Base-by-base conservation (phyloP, 2,888 invertebrate genomes). In the Leucoma salicis region DNA sequence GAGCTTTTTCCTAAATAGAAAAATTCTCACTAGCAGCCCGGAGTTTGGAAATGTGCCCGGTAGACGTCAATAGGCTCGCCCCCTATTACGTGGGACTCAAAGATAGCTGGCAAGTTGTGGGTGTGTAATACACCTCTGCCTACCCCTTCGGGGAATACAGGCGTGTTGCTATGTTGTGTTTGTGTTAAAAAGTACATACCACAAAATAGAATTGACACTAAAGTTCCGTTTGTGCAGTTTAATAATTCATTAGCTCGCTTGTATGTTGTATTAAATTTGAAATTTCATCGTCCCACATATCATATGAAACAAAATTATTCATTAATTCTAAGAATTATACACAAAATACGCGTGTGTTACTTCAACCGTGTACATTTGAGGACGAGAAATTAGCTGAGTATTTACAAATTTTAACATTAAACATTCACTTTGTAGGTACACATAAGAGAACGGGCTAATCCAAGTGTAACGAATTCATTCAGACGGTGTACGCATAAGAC, bases 401-500 rank as follows among this genome's bases (percentile, higher is more conserved):
- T 66, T 66, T 62, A 59, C 56, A 57, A 61, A 58, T 50, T 65
- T 57, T 54, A 61, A 55, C 62, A 60, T 49, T 48, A 63, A 49
- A 53, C 42, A 57, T 57, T 61, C 55, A 59, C 57, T 61, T 55
- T 47, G 42, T 55, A 56, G 51, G 62, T 47, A 44, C 42, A 59
- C 40, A 49, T 63, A 53, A 49, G 49, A 39, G 59, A 49, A 47
- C 53, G 49, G 40, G 48, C 48, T 70, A 66, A 71, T 71, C 70
- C 67, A 63, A 54, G 58, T 53, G 49, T 65, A 57, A 69, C 57
- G 60, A 73, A 70, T 68, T 71, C 67, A 66, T 71, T 70, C 66
- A 65, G 70, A 74, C 69, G 72, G 71, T 69, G 69, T 61, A 66
- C 56, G 58, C 62, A 74, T 62, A 57, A 67, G 61, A 69, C 66